phyloP scores from a whole-genome alignment of 1,140 invertebrate species.

The Thaumetopoea pityocampa region DNA sequence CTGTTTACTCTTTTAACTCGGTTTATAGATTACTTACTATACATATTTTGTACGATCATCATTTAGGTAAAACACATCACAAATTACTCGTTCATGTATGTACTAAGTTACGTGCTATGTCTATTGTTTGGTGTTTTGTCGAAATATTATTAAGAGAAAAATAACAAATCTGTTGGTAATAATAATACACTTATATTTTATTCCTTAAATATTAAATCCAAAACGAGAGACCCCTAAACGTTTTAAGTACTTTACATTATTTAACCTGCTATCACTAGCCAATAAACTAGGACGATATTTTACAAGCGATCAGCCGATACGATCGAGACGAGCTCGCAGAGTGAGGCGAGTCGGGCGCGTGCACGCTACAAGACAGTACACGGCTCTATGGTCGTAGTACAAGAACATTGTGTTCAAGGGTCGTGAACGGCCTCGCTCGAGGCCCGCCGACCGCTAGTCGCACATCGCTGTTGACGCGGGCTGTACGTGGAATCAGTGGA shows the following conservation, averaged over 20 bases:
- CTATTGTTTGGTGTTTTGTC: slow-evolving; percentile 39
- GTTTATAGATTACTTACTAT: slow-evolving; percentile 51
- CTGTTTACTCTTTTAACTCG: slow-evolving; percentile 45
- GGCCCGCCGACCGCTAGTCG: no score
- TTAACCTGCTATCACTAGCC: slow-evolving; percentile 36
- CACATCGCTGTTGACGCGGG: no score
- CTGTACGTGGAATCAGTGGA: no score
- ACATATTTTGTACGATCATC: slow-evolving; percentile 69
- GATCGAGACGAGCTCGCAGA: no score
- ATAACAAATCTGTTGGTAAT: not conserved
- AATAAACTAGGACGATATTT: slow-evolving; percentile 2
- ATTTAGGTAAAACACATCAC: slow-evolving; percentile 64
- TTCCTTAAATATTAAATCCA: slow-evolving; percentile 18
- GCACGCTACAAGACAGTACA: no score
- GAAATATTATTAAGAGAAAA: slow-evolving; percentile 23
- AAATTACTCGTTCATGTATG: slow-evolving; percentile 24
- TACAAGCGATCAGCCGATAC: no score
- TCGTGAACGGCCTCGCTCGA: no score
- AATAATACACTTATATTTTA: slow-evolving; percentile 8
- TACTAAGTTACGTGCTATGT: slow-evolving; percentile 42
- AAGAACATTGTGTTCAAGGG: no score
- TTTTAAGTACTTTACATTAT: slow-evolving; percentile 45
- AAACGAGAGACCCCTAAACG: slow-evolving; percentile 28
- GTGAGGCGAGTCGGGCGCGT: no score
- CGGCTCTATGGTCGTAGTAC: no score